phyloP scores from a whole-genome alignment of 1,140 invertebrate species.

The Caerostris extrusa region DNA sequence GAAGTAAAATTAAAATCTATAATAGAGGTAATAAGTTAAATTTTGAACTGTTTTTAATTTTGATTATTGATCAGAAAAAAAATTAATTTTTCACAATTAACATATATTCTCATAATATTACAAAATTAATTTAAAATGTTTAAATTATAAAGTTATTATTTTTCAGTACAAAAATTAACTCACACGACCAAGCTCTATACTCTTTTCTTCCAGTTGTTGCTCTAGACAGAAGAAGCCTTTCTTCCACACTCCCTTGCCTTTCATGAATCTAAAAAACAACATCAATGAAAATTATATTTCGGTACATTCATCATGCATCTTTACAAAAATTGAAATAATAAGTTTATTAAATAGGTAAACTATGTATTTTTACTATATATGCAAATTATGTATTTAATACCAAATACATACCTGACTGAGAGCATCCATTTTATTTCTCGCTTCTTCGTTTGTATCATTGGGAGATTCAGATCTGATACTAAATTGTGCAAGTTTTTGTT shows the following conservation, averaged over 20 bases:
- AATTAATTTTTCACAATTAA: not conserved
- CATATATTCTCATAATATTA: not conserved
- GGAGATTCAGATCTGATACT: slow-evolving; percentile 92
- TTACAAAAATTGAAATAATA: not conserved
- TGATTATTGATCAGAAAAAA: not conserved
- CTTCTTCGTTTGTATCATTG: slow-evolving; percentile 84
- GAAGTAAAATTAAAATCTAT: too few relatives aligned
- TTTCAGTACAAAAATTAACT: slow-evolving; percentile 35
- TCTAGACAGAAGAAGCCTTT: slow-evolving; percentile 96
- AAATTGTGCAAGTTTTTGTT: slow-evolving; percentile 93
- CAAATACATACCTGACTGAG: slow-evolving; percentile 90
- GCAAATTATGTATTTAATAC: not conserved
- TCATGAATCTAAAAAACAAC: slow-evolving; percentile 83
- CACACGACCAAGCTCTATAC: slow-evolving; percentile 89
- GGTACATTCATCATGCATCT: not conserved
- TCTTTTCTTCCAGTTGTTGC: slow-evolving; percentile 96
- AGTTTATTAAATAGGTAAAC: not conserved
- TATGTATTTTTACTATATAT: not conserved
- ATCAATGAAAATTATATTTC: not conserved
- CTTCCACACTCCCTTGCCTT: slow-evolving; percentile 97
- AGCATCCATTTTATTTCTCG: slow-evolving; percentile 85
- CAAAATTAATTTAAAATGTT: not conserved
- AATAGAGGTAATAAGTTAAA: too few relatives aligned
- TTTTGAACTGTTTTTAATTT: too few relatives aligned
- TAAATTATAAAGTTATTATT: not conserved